Conservation (phyloP, 2,113 vertebrate species). For the Poecile atricapillus region DNA sequence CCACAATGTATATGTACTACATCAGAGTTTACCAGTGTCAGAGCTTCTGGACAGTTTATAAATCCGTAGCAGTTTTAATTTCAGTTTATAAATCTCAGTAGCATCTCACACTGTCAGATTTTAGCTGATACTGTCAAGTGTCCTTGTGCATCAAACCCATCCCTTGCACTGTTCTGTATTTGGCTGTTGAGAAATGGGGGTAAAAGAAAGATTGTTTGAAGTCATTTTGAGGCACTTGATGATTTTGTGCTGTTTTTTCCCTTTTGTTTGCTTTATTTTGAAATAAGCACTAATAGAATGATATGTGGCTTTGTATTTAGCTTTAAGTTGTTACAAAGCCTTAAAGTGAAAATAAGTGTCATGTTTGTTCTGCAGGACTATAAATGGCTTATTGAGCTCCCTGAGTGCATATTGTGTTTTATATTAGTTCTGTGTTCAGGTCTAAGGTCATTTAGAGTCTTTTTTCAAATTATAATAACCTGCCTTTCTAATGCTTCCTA, state of each 20-base stretch:
- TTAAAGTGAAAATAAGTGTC: background rate
- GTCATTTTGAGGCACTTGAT: background rate
- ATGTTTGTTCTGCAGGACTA: background rate
- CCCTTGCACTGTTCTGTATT: background rate
- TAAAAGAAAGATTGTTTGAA: background rate
- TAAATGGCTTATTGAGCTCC: background rate
- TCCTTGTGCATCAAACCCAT: background rate
- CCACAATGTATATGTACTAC: background rate
- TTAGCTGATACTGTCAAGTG: background rate
- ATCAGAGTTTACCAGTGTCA: background rate
- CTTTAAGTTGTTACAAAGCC: background rate
- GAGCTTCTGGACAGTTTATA: background rate
- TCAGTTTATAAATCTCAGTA: background rate
- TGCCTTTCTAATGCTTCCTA: background rate
- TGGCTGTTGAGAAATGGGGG: background rate
- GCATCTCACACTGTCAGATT: background rate
- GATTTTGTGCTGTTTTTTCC: background rate
- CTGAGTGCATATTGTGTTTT: background rate
- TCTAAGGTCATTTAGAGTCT: background rate
- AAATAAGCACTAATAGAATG: background rate
- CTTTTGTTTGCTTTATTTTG: background rate
- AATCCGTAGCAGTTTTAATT: background rate
- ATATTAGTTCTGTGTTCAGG: background rate
- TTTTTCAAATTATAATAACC: background rate
- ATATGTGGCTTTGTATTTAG: background rate